These are phyloP conservation scores for Cylas formicarius DNA, from an alignment of 1,140 invertebrate genomes.

Conservation along the genomic window DNA sequence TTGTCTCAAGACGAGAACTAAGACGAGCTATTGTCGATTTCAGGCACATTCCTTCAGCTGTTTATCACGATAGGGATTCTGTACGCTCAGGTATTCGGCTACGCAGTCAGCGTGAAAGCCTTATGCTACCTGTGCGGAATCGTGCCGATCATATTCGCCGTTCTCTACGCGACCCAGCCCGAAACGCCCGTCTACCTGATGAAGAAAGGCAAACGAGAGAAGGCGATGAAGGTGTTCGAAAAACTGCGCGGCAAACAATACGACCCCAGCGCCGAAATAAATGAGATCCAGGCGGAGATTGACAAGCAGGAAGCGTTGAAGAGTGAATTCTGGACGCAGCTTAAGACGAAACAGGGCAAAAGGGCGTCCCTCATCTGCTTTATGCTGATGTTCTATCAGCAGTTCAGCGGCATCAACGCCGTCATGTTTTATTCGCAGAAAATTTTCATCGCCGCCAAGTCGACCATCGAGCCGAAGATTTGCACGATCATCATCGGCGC, in stretches of 20 bases:
- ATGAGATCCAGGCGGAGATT: slow-evolving; percentile 41
- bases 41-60: slow-evolving; percentile 59
- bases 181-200: slow-evolving; percentile 56
- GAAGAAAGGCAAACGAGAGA: slow-evolving; percentile 50
- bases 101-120: slow-evolving; percentile 39
- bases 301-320: slow-evolving; percentile 35
- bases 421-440: slow-evolving; percentile 55
- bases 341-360: slow-evolving; percentile 44
- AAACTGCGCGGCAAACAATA: slow-evolving; percentile 63
- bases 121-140: slow-evolving; percentile 51
- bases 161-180: slow-evolving; percentile 57
- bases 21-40: no score
- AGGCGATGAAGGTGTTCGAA: slow-evolving; percentile 56
- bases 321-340: slow-evolving; percentile 39
- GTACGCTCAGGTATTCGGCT: slow-evolving; percentile 49
- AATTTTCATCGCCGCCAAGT: slow-evolving; percentile 40
- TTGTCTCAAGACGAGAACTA: no score
- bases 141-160: slow-evolving; percentile 53
- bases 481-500: slow-evolving; percentile 65
- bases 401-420: slow-evolving; percentile 54
- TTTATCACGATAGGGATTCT: slow-evolving; percentile 59
- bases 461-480: slow-evolving; percentile 46
- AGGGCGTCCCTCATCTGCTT: slow-evolving; percentile 50
- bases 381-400: slow-evolving; percentile 62
- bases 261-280: slow-evolving; percentile 53